Evolutionary conservation across 2,113 vertebrate genomes (phyloP).

Genomic region (Vulpes ferrilata): DNA sequence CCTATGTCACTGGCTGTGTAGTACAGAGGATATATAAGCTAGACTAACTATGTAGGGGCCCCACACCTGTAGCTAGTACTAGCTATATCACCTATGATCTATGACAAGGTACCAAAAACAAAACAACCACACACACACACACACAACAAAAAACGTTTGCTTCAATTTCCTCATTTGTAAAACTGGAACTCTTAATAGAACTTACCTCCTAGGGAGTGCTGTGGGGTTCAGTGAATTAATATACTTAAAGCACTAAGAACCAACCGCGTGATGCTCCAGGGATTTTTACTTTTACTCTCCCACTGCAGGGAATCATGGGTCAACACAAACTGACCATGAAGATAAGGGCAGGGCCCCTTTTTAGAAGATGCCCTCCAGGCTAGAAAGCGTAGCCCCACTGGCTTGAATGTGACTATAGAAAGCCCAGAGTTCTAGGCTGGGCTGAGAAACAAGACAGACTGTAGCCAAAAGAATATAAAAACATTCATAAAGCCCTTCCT

Average conservation of each 20-base stretch:
- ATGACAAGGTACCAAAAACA: not conserved
- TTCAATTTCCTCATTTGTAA: not conserved
- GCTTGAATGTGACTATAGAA: not conserved
- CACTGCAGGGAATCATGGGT: not conserved
- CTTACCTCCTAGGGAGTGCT: not conserved
- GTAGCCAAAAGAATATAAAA: constrained; percentile 30
- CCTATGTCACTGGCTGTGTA: not conserved
- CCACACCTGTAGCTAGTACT: not conserved
- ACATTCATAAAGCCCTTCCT: constrained; percentile 36
- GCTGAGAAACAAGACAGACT: not conserved
- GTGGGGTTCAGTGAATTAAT: not conserved
- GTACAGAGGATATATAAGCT: not conserved
- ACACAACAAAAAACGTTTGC: not conserved
- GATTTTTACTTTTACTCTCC: not conserved
- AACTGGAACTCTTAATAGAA: not conserved
- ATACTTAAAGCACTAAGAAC: not conserved
- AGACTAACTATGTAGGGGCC: not conserved
- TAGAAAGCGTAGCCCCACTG: not conserved
- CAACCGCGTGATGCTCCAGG: not conserved
- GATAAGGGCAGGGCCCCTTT: not conserved
- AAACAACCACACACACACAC: not conserved
- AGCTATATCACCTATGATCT: not conserved
- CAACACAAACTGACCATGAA: not conserved
- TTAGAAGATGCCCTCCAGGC: not conserved
- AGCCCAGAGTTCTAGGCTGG: not conserved